Conservation (phyloP, 1,140 invertebrate genomes). For the Sarcophaga peregrina region DNA sequence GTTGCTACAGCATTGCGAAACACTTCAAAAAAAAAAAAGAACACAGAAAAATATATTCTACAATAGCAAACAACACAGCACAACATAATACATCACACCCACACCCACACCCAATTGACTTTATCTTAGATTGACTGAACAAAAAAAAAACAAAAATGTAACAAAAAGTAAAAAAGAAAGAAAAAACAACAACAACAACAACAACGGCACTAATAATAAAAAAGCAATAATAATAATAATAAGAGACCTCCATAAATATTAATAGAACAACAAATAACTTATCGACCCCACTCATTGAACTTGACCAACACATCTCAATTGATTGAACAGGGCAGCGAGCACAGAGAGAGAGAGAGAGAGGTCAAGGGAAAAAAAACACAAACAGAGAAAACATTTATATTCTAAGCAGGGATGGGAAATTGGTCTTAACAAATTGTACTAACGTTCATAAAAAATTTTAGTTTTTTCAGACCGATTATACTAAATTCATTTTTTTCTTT, state of each 20-base stretch:
- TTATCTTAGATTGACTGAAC: not conserved
- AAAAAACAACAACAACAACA: not conserved
- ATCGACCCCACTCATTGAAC: conserved; percentile 36
- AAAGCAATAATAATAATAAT: not conserved
- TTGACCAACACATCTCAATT: conserved; percentile 1
- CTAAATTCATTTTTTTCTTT: too few species aligned
- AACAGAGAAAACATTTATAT: too few species aligned
- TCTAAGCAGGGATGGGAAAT: too few species aligned
- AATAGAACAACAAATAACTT: conserved; percentile 40
- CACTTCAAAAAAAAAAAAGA: too few species aligned
- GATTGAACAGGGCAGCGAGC: too few species aligned
- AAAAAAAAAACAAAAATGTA: not conserved
- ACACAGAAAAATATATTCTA: not conserved
- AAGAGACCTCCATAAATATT: conserved; percentile 31
- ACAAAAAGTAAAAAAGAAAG: not conserved
- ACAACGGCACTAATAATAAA: not conserved
- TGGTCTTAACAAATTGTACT: too few species aligned
- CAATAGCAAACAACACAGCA: not conserved
- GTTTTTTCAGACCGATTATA: too few species aligned
- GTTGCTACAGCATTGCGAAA: too few species aligned
- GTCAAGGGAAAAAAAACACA: too few species aligned
- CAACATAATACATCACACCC: not conserved
- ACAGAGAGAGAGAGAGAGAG: too few species aligned
- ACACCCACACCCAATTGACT: not conserved
- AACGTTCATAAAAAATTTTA: too few species aligned